These are phyloP conservation scores for Priocnemis perturbator DNA, from an alignment of 2,888 invertebrate species.

Conservation along the genomic window DNA sequence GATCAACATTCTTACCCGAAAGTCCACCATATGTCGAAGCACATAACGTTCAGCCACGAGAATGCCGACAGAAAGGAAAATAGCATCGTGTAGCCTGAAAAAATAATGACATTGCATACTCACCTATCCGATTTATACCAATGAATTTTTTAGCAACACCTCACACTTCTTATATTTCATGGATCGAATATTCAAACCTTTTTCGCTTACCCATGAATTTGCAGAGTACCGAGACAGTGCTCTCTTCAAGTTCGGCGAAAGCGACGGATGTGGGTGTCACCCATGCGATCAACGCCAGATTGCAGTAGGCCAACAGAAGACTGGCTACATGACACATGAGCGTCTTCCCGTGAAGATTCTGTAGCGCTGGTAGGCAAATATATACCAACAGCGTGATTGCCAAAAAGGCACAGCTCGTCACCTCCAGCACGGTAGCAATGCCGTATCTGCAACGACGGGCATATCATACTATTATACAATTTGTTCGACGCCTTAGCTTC, in stretches of 20 bases:
- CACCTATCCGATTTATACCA: background rate
- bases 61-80: constrained; percentile 84
- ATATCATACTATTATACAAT: background rate
- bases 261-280: constrained; percentile 29
- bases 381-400: constrained; percentile 82
- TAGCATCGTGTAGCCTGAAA: constrained; percentile 82
- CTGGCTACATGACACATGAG: constrained; percentile 83
- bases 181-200: too few relatives aligned
- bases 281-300: constrained; percentile 77
- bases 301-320: constrained; percentile 81
- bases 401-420: constrained; percentile 82
- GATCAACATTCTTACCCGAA: constrained; percentile 81
- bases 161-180: too few relatives aligned
- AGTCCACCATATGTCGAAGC: constrained; percentile 89
- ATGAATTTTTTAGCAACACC: background rate
- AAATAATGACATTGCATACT: constrained; percentile 26
- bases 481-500: background rate
- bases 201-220: constrained; percentile 76
- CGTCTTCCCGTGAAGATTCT: constrained; percentile 85
- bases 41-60: constrained; percentile 87
- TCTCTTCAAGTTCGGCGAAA: constrained; percentile 21
- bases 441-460: constrained; percentile 53
- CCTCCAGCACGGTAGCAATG: constrained; percentile 63
- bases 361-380: constrained; percentile 80
- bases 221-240: constrained; percentile 70